Evolutionary conservation across 2,888 invertebrate species (phyloP), one percentile per base, ranked within the genome.

Genomic region (Boloria euphrosyne): DNA sequence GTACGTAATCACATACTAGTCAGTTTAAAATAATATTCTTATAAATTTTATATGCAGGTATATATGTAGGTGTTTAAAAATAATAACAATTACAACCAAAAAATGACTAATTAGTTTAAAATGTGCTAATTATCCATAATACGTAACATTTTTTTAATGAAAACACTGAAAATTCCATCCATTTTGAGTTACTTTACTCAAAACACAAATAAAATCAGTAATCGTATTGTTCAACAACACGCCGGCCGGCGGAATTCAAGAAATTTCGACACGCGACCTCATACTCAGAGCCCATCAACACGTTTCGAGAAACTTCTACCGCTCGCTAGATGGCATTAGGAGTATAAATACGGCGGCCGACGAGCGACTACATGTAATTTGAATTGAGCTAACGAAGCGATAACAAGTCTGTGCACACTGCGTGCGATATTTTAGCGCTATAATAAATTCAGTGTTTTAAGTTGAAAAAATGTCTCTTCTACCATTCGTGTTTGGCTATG

Each of bases 281-380:
- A 47, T 16, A 47, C 14, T n/a, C 47, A 47, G 6, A 13, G 4
- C 2, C n/a, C 47, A 47, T n/a, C 47, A 14, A 57, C 10, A 27
- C n/a, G 46, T 27, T 46, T 57, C 75, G 62, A 71, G 74, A 76
- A 71, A n/a, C 57, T 74, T 78, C 86, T 79, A 81, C 76, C 80
- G 72, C 69, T 31, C 75, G 71, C 79, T 77, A 86, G 87, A 80
- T 83, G 85, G 80, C 87, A 80, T 71, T 76, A 5, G 3, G 17
- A 43, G 70, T 82, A 83, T 83, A 84, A 76, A 85, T 75, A 76
- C 68, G 38, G 46, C 17, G 46, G 50, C 54, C 27, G 53, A 22
- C 46, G 62, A 65, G 31, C 58, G 13, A 5, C 52, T 31, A 59
- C 71, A 76, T 72, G 51, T 18, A 75, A 72, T 79, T 82, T 66